phyloP scores from a whole-genome alignment of 2,113 vertebrate species.

The Pleuronectes platessa region DNA sequence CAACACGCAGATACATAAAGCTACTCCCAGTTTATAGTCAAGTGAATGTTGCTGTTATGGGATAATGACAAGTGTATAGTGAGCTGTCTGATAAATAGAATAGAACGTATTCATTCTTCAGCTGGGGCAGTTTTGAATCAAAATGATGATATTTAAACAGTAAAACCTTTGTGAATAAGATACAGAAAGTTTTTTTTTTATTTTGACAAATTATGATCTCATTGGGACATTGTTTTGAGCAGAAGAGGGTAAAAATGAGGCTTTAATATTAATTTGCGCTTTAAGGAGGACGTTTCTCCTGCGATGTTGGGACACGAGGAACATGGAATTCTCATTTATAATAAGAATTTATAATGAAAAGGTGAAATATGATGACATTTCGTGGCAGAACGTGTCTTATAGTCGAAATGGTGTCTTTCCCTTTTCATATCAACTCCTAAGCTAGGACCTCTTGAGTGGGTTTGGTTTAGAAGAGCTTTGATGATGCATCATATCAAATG shows the following conservation, averaged over 20 bases:
- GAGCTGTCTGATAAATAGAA: slow-evolving; percentile 13
- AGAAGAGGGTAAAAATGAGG: slow-evolving; percentile 7
- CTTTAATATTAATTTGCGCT: slow-evolving; percentile 36
- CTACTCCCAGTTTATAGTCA: slow-evolving; percentile 32
- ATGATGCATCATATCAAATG: too few relatives aligned
- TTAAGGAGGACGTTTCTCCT: slow-evolving; percentile 9
- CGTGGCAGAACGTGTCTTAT: neutral
- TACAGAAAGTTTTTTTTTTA: neutral
- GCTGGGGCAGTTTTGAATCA: neutral
- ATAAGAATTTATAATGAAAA: slow-evolving; percentile 7
- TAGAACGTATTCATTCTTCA: slow-evolving; percentile 28
- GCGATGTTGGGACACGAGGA: slow-evolving; percentile 9
- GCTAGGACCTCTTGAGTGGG: neutral
- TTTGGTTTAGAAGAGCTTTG: neutral
- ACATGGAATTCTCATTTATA: neutral
- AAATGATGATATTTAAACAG: neutral
- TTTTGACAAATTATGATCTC: neutral
- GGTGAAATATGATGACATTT: too few relatives aligned
- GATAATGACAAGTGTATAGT: slow-evolving; percentile 22
- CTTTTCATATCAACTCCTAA: neutral
- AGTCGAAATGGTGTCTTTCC: neutral
- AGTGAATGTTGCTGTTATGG: slow-evolving; percentile 15
- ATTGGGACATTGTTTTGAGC: slow-evolving; percentile 38
- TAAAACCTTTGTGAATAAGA: neutral
- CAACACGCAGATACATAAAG: slow-evolving; percentile 21